phyloP scores from a whole-genome alignment of 2,888 invertebrate genomes.

The Xestia ashworthii region DNA sequence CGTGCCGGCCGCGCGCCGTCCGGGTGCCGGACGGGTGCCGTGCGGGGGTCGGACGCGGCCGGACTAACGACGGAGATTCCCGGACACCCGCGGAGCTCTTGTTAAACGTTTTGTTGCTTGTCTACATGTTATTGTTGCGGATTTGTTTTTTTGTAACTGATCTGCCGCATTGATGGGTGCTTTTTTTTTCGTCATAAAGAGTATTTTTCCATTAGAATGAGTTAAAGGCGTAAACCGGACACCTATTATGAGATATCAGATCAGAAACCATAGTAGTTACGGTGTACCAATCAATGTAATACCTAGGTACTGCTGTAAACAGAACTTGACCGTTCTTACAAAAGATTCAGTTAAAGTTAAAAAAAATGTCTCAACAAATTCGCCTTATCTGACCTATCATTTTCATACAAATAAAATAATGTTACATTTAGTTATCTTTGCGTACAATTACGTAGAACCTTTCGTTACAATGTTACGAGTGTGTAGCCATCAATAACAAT shows the following conservation, averaged over 20 bases:
- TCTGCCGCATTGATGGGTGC: slow-evolving; percentile 4
- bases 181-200: no score
- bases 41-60: slow-evolving; percentile 59
- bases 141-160: slow-evolving; percentile 54
- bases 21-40: slow-evolving; percentile 56
- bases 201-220: no score
- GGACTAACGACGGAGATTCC: slow-evolving; percentile 79
- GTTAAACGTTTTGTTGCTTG: slow-evolving; percentile 53
- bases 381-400: background rate
- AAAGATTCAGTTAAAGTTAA: background rate
- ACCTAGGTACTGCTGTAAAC: background rate
- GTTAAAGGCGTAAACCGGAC: no score
- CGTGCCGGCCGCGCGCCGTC: slow-evolving; percentile 55
- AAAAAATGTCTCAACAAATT: background rate
- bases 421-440: background rate
- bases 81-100: slow-evolving; percentile 79
- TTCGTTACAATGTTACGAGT: slow-evolving; percentile 4
- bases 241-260: no score
- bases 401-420: background rate
- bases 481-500: slow-evolving; percentile 47
- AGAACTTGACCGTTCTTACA: background rate
- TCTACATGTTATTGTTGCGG: slow-evolving; percentile 66
- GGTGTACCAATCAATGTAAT: background rate
- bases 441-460: background rate
- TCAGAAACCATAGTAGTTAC: background rate